A percentile compares a stretch with the other conserved stretches of the same genome.
phyloP scores from a whole-genome alignment of 1,140 invertebrate genomes.

The Antheraea mylitta region DNA sequence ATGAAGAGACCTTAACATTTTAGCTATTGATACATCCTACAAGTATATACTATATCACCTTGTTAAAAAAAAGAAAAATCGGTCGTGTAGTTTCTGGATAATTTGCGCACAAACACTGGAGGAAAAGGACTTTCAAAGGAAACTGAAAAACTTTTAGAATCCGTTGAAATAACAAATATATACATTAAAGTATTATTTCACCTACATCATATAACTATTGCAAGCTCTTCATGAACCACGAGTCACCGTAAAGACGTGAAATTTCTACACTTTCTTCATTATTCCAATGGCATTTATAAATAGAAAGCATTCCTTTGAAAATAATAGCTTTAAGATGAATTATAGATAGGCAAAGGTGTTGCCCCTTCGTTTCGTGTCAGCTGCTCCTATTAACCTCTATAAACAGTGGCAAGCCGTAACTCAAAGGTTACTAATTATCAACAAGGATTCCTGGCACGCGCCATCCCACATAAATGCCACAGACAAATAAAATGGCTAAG shows the following conservation, averaged over 20 bases:
- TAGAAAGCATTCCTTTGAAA: background rate
- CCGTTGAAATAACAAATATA: too few species aligned
- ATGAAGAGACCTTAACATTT: too few species aligned
- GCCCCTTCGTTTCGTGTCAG: constrained; percentile 1
- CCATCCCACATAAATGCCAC: background rate
- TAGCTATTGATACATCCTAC: too few species aligned
- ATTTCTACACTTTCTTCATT: background rate
- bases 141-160: too few species aligned
- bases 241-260: background rate
- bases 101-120: too few species aligned
- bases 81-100: too few species aligned
- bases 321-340: background rate
- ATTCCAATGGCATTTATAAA: background rate
- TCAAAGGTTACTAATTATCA: constrained; percentile 13
- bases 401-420: constrained; percentile 13
- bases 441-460: constrained; percentile 1
- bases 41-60: too few species aligned
- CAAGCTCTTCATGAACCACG: background rate
- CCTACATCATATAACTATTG: too few species aligned
- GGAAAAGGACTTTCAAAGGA: too few species aligned
- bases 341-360: background rate
- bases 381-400: constrained; percentile 14
- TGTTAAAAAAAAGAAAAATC: too few species aligned
- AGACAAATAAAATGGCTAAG: background rate
- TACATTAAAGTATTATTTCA: too few species aligned